Evolutionary conservation across 2,113 vertebrate species (phyloP), one percentile per base, ranked within the genome.

Genomic region (Sylvilagus bachmani): DNA sequence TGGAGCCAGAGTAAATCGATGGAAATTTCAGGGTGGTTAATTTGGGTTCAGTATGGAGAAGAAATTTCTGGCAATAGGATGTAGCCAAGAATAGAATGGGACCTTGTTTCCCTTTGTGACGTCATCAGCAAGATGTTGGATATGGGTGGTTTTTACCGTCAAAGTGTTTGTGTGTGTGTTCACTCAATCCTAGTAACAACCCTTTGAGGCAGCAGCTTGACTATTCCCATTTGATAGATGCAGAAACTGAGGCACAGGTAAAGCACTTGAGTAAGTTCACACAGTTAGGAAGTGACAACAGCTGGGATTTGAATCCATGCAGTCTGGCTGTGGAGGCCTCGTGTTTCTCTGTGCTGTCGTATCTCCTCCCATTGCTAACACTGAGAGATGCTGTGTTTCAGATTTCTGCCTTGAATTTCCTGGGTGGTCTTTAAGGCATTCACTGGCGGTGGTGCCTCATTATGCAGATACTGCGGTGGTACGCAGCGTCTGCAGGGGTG

Each of bases 21-120:
- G 25, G 90, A 82, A 89, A 94, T 95, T 81, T 11, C 61, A 82
- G 55, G 64, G 66, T 86, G 64, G 36, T 86, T 94, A 84, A 95
- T 97, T 86, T 89, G 87, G 24, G 5, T 36, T 93, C 58, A n/a
- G 14, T 6, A 51, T 80, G 24, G 73, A 78, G 69, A 84, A 84
- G 55, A 81, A 73, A 49, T 80, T 71, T 82, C 71, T 82, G 74
- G 81, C 91, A 97, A 67, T n/a, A 33, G 6, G 22, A 64, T 70
- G 44, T 92, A 84, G 69, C 38, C 66, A 38, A 90, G 80, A 84
- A 70, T 70, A 69, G 80, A 85, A 81, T 16, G 67, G n/a, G 9
- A 89, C 36, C 38, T 83, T 31, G 58, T 86, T 82, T 87, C 61
- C 55, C 74, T 92, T 29, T 31, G 19, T 13, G 33, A 22, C 86